These are phyloP conservation scores for Carassius carassius DNA, from an alignment of 2,113 vertebrate genomes.

Conservation along the genomic window DNA sequence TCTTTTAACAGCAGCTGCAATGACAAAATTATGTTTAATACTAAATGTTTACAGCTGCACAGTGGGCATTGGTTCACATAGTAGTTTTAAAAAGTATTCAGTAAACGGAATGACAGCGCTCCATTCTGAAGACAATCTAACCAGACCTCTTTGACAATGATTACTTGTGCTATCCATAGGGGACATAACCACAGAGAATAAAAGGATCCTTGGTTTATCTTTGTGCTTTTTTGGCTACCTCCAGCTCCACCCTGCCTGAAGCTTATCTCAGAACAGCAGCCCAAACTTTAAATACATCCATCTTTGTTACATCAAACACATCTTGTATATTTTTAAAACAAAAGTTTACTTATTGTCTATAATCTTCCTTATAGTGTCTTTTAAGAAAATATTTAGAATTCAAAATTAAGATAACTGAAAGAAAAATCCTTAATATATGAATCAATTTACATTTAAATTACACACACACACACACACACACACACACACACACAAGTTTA, in stretches of 20 bases:
- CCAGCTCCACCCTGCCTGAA: conserved; percentile 62
- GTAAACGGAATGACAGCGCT: background rate
- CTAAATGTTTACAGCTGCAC: background rate
- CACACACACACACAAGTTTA: too few species aligned
- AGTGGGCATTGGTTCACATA: background rate
- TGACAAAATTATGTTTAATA: background rate
- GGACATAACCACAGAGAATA: conserved; percentile 30
- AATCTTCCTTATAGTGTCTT: background rate
- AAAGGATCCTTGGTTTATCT: conserved; percentile 73
- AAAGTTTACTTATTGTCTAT: background rate
- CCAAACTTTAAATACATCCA: background rate
- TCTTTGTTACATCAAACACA: background rate
- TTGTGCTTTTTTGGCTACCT: conserved; percentile 41
- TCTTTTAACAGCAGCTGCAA: background rate
- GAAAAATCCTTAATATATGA: too few species aligned
- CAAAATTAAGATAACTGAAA: background rate
- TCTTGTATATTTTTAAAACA: background rate
- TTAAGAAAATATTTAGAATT: background rate
- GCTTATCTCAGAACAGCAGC: conserved; percentile 64
- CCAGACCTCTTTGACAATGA: background rate
- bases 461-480: too few species aligned
- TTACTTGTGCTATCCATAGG: background rate
- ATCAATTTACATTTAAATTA: too few species aligned
- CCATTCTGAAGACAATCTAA: background rate
- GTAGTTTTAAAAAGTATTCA: background rate